Evolutionary conservation across 2,888 invertebrate genomes (phyloP), one percentile per base, ranked within the genome.

Genomic region (Epinotia brunnichana): DNA sequence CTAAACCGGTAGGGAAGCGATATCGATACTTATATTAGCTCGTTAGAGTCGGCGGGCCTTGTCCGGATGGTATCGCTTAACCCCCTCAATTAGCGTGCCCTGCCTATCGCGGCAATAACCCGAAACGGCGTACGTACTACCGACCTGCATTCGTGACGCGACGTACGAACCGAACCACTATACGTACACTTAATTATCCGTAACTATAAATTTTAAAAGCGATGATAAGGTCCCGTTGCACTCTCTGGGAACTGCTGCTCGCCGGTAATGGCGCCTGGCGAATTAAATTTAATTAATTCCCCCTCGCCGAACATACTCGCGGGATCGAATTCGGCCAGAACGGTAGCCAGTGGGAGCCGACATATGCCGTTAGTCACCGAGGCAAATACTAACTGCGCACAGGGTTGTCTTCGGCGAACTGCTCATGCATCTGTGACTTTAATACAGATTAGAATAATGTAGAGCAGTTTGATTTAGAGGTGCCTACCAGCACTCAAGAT

Each of bases 171-270:
- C 83, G 85, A 89, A 87, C 85, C 86, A 87, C 83, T 86, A 62
- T 69, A 73, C 63, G 82, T 87, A 85, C 87, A 87, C 86, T 90
- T 91, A 92, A 91, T 91, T 92, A 91, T 87, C 85, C 86, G 87
- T 87, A 88, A 86, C 89, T 86, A 91, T 90, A 91, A 88, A 91
- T 90, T 91, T 90, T 87, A 87, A 89, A 87, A 85, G 83, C 87
- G 77, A 83, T 86, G 90, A 90, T 90, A 91, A 90, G 87, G 88
- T 89, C 87, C 92, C 90, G 91, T 90, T 88, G 76, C 81, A 81
- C 78, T 82, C 82, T 80, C 82, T 81, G 84, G 77, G 82, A 85
- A 84, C 83, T 35, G 82, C 78, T 77, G 81, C 80, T 77, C 78
- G 81, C 78, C 80, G 78, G 80, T 90, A 88, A 90, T 90, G 86